Conservation (phyloP, 2,113 vertebrate genomes). For the Philantomba maxwellii region DNA sequence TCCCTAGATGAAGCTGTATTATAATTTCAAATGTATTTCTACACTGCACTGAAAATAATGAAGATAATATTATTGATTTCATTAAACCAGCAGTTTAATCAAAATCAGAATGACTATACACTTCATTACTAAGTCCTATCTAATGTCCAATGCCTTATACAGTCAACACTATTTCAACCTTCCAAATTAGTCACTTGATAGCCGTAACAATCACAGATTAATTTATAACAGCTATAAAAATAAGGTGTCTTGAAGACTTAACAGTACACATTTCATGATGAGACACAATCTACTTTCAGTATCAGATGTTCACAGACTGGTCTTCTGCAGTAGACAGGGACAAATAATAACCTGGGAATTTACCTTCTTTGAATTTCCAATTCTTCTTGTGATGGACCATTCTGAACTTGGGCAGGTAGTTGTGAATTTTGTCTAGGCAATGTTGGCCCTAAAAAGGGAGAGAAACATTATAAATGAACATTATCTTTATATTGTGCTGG, state of each 20-base stretch:
- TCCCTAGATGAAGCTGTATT: not conserved
- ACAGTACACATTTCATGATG: not conserved
- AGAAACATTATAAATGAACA: slow-evolving; percentile 62
- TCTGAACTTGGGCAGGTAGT: slow-evolving; percentile 89
- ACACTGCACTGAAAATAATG: not conserved
- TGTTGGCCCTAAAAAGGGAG: slow-evolving; percentile 85
- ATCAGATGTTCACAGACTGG: not conserved
- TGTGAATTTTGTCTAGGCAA: slow-evolving; percentile 91
- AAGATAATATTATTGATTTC: not conserved
- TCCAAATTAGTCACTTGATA: not conserved
- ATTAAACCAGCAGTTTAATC: not conserved
- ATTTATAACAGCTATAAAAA: not conserved
- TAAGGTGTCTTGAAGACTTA: not conserved
- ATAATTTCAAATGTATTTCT: not conserved
- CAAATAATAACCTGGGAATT: not conserved
- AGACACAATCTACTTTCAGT: not conserved
- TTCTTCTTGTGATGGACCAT: slow-evolving; percentile 95
- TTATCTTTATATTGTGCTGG: not conserved
- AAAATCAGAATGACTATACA: not conserved
- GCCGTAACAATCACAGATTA: not conserved
- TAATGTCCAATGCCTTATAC: not conserved
- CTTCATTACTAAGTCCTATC: not conserved
- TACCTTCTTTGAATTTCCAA: slow-evolving; percentile 96
- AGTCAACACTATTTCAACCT: not conserved
- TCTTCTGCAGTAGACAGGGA: not conserved